These are phyloP conservation scores for Tyria jacobaeae DNA, from an alignment of 2,888 invertebrate genomes.

Conservation along the genomic window DNA sequence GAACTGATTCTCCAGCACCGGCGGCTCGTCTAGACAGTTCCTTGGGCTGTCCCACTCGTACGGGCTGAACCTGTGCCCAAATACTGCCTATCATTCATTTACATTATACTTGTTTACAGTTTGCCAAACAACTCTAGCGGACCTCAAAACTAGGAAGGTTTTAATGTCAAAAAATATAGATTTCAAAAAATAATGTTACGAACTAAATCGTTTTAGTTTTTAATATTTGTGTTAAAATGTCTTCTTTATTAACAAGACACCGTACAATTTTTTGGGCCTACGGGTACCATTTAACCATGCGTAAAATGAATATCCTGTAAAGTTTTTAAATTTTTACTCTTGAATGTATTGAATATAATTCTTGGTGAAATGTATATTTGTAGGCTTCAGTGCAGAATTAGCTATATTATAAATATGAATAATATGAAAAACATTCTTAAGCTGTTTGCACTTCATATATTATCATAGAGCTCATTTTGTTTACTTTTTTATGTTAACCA, in stretches of 20 bases:
- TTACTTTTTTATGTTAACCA: too few species aligned
- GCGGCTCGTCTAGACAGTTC: constrained; percentile 94
- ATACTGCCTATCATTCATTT: constrained; percentile 70
- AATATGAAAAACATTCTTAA: too few species aligned
- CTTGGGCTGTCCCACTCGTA: constrained; percentile 97
- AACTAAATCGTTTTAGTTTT: too few species aligned
- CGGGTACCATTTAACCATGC: background rate
- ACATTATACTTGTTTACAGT: constrained; percentile 34
- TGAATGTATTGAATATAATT: too few species aligned
- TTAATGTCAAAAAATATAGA: constrained; percentile 20
- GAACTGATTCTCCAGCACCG: constrained; percentile 96
- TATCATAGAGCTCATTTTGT: too few species aligned
- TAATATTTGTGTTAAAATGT: too few species aligned
- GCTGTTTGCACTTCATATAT: background rate
- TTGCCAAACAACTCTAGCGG: constrained; percentile 38
- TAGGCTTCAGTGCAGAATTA: too few species aligned
- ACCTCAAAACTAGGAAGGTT: constrained; percentile 38
- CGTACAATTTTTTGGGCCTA: background rate
- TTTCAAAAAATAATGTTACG: too few species aligned
- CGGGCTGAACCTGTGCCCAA: constrained; percentile 93
- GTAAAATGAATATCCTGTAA: background rate
- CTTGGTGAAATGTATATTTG: too few species aligned
- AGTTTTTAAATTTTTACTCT: background rate
- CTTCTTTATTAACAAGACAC: background rate
- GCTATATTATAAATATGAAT: too few species aligned